Conservation (phyloP, 2,888 invertebrate genomes). For the Ectobius pallidus region DNA sequence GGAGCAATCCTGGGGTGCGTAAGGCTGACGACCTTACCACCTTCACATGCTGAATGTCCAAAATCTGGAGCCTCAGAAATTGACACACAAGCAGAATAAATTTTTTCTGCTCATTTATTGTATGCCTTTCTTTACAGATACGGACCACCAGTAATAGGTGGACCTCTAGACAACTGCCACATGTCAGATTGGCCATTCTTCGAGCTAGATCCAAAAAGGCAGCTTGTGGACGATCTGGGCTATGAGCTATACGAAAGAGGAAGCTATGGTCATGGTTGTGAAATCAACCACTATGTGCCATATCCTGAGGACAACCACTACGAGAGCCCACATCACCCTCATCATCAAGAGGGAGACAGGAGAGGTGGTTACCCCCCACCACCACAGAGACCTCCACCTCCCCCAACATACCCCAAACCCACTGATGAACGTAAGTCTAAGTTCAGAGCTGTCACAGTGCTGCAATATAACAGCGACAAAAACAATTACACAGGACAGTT, state of each 20-base stretch:
- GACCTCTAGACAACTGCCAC: conserved; percentile 75
- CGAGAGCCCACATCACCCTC: background rate
- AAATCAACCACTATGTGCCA: conserved; percentile 60
- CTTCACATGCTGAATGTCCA: too few species aligned
- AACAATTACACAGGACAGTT: too few species aligned
- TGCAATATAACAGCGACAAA: too few species aligned
- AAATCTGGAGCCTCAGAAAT: background rate
- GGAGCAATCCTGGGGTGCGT: too few species aligned
- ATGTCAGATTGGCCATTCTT: conserved; percentile 74
- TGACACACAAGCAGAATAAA: too few species aligned
- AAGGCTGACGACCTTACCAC: too few species aligned
- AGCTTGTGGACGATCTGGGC: conserved; percentile 65
- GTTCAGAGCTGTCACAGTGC: too few species aligned
- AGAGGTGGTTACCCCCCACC: background rate
- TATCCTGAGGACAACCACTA: conserved; percentile 10
- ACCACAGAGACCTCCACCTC: background rate
- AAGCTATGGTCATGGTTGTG: conserved; percentile 82
- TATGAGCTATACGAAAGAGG: conserved; percentile 82
- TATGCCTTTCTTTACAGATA: too few species aligned
- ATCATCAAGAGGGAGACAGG: background rate
- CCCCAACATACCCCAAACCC: conserved; percentile 26
- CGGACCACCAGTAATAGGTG: conserved; percentile 68
- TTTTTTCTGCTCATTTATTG: too few species aligned
- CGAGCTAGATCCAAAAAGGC: conserved; percentile 65
- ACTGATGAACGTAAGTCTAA: conserved; percentile 55